Percentiles rank a stretch among this genome's conserved stretches.
These are phyloP conservation scores for Tolmerus cingulatus DNA, from an alignment of 2,888 invertebrate species.

Conservation along the genomic window DNA sequence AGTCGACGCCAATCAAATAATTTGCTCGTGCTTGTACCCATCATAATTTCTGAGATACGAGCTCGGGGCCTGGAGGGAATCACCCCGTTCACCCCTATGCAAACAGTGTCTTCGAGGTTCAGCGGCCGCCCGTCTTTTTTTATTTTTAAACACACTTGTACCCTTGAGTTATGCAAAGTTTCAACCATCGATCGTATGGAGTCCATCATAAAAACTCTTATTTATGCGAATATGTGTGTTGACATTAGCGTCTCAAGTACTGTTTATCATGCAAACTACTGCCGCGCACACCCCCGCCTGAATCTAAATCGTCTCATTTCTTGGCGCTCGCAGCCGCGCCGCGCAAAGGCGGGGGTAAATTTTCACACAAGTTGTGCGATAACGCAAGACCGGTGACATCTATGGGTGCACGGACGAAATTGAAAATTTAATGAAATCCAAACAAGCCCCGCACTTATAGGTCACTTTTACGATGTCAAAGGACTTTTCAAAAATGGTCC, in stretches of 20 bases:
- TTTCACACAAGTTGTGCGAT: slow-evolving; percentile 12
- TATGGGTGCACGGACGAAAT: slow-evolving; percentile 1
- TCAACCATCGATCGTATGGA: neutral
- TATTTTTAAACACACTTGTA: slow-evolving; percentile 7
- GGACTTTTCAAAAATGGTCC: neutral
- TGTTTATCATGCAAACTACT: slow-evolving; percentile 23
- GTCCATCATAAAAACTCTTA: slow-evolving; percentile 13
- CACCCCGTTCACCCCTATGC: neutral
- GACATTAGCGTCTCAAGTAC: slow-evolving; percentile 36
- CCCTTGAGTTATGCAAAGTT: slow-evolving; percentile 17
- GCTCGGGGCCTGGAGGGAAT: neutral
- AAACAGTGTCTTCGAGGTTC: neutral
- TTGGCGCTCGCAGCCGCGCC: neutral
- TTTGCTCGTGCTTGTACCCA: neutral
- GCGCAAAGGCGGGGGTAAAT: neutral
- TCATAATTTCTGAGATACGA: neutral
- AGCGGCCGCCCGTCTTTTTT: neutral
- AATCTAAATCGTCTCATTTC: slow-evolving; percentile 11
- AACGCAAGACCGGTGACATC: neutral
- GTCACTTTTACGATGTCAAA: slow-evolving; percentile 18
- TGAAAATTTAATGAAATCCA: slow-evolving; percentile 31
- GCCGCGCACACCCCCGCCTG: neutral
- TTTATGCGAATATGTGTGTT: slow-evolving; percentile 27
- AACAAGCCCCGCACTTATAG: slow-evolving; percentile 17
- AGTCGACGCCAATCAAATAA: neutral